phyloP scores from a whole-genome alignment of 2,797 vertebrate species.

The Coccyzus lansbergi region DNA sequence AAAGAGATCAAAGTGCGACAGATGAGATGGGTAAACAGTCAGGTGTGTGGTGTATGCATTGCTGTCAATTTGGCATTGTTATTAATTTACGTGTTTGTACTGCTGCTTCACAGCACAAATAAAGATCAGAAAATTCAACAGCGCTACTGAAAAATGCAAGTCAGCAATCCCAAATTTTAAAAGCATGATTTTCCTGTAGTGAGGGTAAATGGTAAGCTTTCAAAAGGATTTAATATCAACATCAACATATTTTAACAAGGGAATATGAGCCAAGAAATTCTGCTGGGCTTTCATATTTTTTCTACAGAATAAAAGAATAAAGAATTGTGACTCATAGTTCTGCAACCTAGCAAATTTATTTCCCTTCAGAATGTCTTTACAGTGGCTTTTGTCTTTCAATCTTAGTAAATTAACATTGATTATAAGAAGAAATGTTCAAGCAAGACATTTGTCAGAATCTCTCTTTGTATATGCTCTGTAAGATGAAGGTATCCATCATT shows the following conservation, averaged over 20 bases:
- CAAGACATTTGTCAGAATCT: not conserved
- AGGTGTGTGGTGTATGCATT: not conserved
- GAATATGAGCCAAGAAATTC: not conserved
- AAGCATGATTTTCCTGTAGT: not conserved
- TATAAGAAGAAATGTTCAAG: not conserved
- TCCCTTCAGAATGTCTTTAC: not conserved
- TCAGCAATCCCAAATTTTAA: not conserved
- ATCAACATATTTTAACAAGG: not conserved
- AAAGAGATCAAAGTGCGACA: not conserved
- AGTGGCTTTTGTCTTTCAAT: not conserved
- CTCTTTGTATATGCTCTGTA: not conserved
- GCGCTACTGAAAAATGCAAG: not conserved
- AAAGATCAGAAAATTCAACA: not conserved
- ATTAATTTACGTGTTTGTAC: not conserved
- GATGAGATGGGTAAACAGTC: not conserved
- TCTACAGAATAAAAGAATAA: not conserved
- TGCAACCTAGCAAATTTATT: not conserved
- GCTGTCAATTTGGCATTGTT: not conserved
- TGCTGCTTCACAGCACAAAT: not conserved
- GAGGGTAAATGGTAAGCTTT: not conserved
- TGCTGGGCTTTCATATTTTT: not conserved
- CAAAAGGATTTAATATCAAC: not conserved
- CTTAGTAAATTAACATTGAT: not conserved
- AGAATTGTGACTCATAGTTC: not conserved
- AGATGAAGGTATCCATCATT: not conserved